Evolutionary conservation across 2,797 vertebrate species (phyloP).

Genomic region (Neopelma chrysocephalum): DNA sequence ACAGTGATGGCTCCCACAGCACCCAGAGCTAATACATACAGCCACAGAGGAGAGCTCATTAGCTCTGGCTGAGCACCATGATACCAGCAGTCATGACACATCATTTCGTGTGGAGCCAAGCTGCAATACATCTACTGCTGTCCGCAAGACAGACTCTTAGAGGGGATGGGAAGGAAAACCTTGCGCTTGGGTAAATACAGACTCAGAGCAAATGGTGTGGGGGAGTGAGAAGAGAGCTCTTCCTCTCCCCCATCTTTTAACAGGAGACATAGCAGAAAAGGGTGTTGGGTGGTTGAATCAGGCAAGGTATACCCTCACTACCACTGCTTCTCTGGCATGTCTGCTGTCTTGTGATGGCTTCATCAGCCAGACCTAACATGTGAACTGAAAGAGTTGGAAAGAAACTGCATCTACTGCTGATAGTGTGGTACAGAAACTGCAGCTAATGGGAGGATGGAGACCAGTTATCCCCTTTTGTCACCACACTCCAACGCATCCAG

Average conservation of each 20-base stretch:
- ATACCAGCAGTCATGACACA: not conserved
- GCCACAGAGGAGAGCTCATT: not conserved
- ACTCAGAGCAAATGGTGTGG: not conserved
- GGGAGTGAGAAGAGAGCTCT: fast-evolving
- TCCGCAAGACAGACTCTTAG: not conserved
- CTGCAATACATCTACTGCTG: not conserved
- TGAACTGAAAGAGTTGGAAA: not conserved
- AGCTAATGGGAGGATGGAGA: not conserved
- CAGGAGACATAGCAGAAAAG: not conserved
- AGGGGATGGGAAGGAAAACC: not conserved
- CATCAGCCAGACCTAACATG: not conserved
- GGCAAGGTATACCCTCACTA: fast-evolving
- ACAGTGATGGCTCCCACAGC: fast-evolving
- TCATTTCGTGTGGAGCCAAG: not conserved
- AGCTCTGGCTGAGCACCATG: not conserved
- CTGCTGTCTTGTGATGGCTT: not conserved
- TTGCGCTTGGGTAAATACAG: fast-evolving
- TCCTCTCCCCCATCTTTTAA: not conserved
- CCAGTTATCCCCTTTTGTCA: not conserved
- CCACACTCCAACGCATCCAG: not conserved
- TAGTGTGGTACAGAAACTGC: not conserved
- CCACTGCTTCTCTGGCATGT: fast-evolving
- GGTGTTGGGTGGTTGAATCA: not conserved
- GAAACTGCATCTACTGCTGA: not conserved
- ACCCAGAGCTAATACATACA: not conserved